Conservation (phyloP, 2,797 vertebrate genomes). For the Phoebastria nigripes region DNA sequence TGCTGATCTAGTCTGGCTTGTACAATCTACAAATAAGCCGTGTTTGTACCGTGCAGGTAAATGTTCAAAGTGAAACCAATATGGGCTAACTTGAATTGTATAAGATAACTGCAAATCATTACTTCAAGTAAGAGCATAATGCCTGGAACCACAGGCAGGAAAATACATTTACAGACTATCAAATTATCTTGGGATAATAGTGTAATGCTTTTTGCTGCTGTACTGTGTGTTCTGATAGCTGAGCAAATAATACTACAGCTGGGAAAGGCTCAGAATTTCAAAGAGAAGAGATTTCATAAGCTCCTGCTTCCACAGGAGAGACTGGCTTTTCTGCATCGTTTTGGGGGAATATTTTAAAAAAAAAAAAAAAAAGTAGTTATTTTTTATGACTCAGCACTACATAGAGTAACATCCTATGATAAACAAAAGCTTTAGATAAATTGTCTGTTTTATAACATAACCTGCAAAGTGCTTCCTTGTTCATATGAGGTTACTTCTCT, state of each 20-base stretch:
- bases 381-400: background rate
- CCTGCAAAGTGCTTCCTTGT: background rate
- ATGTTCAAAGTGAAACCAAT: background rate
- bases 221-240: background rate
- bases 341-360: background rate
- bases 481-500: background rate
- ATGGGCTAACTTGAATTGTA: background rate
- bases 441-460: background rate
- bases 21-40: background rate
- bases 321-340: background rate
- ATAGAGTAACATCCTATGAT: background rate
- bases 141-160: slow-evolving; percentile 6
- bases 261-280: slow-evolving; percentile 21
- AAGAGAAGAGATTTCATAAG: background rate
- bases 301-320: background rate
- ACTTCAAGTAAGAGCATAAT: slow-evolving; percentile 8
- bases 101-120: slow-evolving; percentile 15
- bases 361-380: background rate
- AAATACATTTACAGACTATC: slow-evolving; percentile 34
- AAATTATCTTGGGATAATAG: slow-evolving; percentile 51
- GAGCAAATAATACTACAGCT: slow-evolving; percentile 24
- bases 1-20: background rate
- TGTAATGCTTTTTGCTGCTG: slow-evolving; percentile 6
- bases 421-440: background rate
- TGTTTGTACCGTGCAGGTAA: background rate